phyloP scores from a whole-genome alignment of 30 jellyfish, hydroid and myxozoan species.

The Mastigias papua region DNA sequence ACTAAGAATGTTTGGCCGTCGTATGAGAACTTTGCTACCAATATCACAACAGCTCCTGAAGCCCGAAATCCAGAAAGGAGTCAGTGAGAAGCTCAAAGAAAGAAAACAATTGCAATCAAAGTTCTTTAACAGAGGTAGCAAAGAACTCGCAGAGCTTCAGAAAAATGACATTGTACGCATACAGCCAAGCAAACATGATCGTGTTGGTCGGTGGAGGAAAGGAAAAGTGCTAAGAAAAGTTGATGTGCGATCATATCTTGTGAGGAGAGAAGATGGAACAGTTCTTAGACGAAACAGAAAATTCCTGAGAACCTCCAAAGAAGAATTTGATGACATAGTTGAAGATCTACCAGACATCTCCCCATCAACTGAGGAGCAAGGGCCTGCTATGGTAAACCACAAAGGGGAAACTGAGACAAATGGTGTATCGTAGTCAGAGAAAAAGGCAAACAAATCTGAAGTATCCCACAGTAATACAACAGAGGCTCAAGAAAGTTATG shows the following conservation, averaged over 20 bases:
- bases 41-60: constrained; percentile 15
- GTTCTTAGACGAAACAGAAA: no score
- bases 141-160: constrained; percentile 17
- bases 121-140: constrained; percentile 33
- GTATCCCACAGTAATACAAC: no score
- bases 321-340: no score
- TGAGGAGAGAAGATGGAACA: no score
- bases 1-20: constrained; percentile 48
- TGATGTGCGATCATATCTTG: constrained; percentile 38
- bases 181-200: background rate
- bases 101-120: constrained; percentile 27
- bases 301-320: no score
- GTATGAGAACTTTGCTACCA: constrained; percentile 56
- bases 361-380: no score
- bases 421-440: no score
- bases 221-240: constrained; percentile 18
- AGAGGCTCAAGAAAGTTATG: no score
- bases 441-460: no score
- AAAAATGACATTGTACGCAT: constrained; percentile 67
- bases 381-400: no score
- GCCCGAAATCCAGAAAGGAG: constrained; percentile 23
- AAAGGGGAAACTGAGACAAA: no score
- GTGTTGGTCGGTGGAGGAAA: constrained; percentile 45
- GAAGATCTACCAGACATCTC: no score
- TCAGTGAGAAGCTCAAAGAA: background rate